Base-by-base conservation (phyloP, 2,113 vertebrate genomes). In the Mionectes macconnelli region DNA sequence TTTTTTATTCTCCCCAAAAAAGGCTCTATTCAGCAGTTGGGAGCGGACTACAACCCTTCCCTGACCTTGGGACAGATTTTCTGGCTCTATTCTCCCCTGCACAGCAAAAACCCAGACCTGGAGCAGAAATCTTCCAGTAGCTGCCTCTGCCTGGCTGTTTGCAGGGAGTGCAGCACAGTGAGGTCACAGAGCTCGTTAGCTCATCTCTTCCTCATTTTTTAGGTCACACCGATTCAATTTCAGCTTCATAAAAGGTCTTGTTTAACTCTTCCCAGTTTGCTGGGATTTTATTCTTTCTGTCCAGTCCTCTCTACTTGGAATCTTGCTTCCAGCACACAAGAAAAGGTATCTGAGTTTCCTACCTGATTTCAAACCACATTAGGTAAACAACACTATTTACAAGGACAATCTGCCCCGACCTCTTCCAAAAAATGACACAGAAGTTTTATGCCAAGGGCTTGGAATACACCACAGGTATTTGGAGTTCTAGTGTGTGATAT, bases 41-140 rank as follows among this genome's bases (percentile, higher is more conserved):
- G 27, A 83, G 56, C 3, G 1, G 25, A 50, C 69, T 50, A 79
- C 78, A 93, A 85, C 78, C 87, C 78, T 84, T 49, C 70, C 56
- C 66, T 94, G 90, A 94, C 92, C 95, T 92, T 73, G 53, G 45
- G 47, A 31, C 37, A 79, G 57, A 83, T 90, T 96, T 94, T 59
- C 82, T 94, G 90, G 80, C 89, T 91, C 73, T 59, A 14, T 27
- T 92, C 66, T 66, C 6, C 25, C 39, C 40, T 60, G 47, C 49
- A 2, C 73, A 89, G 84, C 69, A 92, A 87, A 95, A 94, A 11
- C 12, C 1, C 80, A 69, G 84, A 84, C 60, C 44, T 64, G 64
- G 60, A 40, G 64, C 74, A 47, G 53, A 91, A 92, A 92, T 64
- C n/a, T 67, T 55, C 40, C 37, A 68, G 28, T 24, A 78, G 28